phyloP scores from a whole-genome alignment of 2,888 invertebrate genomes.

The Drosophila demipolita region DNA sequence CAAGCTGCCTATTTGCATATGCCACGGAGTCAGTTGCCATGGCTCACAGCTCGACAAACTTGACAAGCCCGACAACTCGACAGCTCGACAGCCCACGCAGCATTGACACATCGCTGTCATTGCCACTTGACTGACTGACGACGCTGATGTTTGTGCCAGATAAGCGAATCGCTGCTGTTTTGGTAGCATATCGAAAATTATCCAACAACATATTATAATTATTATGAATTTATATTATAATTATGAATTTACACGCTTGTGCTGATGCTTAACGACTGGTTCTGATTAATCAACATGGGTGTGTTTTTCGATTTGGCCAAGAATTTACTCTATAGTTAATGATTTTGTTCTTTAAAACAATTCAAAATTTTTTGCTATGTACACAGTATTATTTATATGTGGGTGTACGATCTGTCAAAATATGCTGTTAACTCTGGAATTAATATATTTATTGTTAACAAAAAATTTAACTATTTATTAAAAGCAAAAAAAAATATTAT shows the following conservation, averaged over 20 bases:
- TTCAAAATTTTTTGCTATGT: background rate
- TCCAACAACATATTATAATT: slow-evolving; percentile 36
- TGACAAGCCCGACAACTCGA: slow-evolving; percentile 1
- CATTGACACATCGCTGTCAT: slow-evolving; percentile 64
- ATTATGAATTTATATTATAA: slow-evolving; percentile 31
- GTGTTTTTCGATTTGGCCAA: background rate
- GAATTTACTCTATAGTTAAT: background rate
- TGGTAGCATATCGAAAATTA: slow-evolving; percentile 66
- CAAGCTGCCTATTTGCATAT: slow-evolving; percentile 60
- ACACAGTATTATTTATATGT: no score
- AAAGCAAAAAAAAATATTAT: background rate
- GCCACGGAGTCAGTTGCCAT: slow-evolving; percentile 39
- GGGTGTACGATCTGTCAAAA: background rate
- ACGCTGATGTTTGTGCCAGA: slow-evolving; percentile 39
- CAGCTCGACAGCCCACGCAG: slow-evolving; percentile 49
- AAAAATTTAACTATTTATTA: background rate
- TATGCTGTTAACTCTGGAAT: background rate
- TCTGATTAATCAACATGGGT: slow-evolving; percentile 14
- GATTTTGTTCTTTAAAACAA: background rate
- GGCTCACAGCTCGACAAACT: slow-evolving; percentile 21
- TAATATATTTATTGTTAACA: no score
- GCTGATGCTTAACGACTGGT: slow-evolving; percentile 9
- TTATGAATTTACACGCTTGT: slow-evolving; percentile 39
- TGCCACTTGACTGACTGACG: slow-evolving; percentile 22
- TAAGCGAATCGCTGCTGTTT: slow-evolving; percentile 49